Percentiles rank a stretch among this genome's conserved stretches.
Evolutionary conservation across 2,888 invertebrate species (phyloP).

Genomic region (Drosophila austrosaltans): DNA sequence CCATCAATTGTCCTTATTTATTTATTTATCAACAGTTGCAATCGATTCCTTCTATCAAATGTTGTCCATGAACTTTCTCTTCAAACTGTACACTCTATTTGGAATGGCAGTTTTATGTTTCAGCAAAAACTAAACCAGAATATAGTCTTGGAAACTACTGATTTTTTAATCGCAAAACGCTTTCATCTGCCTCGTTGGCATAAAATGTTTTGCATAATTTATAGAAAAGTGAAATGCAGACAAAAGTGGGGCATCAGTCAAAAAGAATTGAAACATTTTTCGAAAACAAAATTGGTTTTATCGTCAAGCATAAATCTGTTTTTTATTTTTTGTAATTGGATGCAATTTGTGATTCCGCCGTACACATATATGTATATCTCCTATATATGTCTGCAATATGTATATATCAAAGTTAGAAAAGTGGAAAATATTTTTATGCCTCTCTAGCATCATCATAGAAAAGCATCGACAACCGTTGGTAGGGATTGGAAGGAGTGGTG

Average conservation of each 20-base stretch:
- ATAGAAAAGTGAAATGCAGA: not conserved
- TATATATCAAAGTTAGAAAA: not conserved
- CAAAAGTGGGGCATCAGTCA: not conserved
- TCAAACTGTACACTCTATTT: too few relatives aligned
- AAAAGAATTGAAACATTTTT: not conserved
- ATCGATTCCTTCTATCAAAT: too few relatives aligned
- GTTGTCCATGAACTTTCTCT: too few relatives aligned
- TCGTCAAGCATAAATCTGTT: not conserved
- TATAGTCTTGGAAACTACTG: too few relatives aligned
- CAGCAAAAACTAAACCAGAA: too few relatives aligned
- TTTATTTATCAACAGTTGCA: too few relatives aligned
- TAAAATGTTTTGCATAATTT: not conserved
- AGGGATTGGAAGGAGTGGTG: not conserved
- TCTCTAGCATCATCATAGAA: conserved; percentile 28
- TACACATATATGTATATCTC: not conserved
- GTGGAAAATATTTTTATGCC: not conserved
- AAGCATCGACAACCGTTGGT: conserved; percentile 35
- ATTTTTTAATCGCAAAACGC: too few relatives aligned
- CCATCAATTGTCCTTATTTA: too few relatives aligned
- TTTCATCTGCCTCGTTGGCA: not conserved
- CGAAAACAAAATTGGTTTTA: conserved; percentile 4
- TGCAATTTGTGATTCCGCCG: not conserved
- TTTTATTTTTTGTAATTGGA: conserved; percentile 7
- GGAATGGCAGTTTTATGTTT: too few relatives aligned
- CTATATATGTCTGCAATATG: not conserved